Percentiles rank a stretch among this genome's conserved stretches.
Evolutionary conservation across 2,888 invertebrate genomes (phyloP).

Genomic region (Eupeodes latifasciatus): DNA sequence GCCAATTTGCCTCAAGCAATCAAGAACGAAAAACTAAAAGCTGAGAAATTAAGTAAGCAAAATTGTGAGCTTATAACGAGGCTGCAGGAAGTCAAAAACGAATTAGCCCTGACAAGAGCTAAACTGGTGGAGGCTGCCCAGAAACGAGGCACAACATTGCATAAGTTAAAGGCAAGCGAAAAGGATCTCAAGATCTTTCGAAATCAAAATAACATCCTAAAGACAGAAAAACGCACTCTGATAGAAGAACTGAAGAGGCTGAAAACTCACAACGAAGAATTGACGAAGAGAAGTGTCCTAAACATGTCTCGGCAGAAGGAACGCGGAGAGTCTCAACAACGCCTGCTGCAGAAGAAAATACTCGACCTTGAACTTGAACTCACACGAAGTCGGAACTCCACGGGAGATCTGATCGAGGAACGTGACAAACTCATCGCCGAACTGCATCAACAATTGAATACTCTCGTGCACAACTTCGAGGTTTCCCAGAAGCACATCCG

Average conservation of each 20-base stretch:
- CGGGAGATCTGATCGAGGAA: slow-evolving; percentile 81
- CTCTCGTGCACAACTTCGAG: slow-evolving; percentile 82
- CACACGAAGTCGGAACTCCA: slow-evolving; percentile 82
- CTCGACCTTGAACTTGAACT: slow-evolving; percentile 82
- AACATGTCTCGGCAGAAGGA: slow-evolving; percentile 82
- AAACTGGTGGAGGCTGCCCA: slow-evolving; percentile 81
- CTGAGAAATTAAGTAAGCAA: slow-evolving; percentile 80
- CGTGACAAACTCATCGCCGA: slow-evolving; percentile 82
- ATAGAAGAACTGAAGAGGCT: slow-evolving; percentile 79
- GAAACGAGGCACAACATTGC: slow-evolving; percentile 79
- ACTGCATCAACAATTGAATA: slow-evolving; percentile 82
- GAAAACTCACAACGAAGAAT: slow-evolving; percentile 79
- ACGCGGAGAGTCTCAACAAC: slow-evolving; percentile 81
- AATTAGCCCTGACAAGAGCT: slow-evolving; percentile 78
- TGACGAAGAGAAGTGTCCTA: slow-evolving; percentile 80
- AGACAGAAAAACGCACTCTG: slow-evolving; percentile 81
- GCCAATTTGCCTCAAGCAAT: slow-evolving; percentile 81
- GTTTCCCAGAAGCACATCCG: slow-evolving; percentile 83
- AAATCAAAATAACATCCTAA: slow-evolving; percentile 80
- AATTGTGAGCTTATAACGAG: slow-evolving; percentile 80
- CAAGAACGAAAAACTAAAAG: slow-evolving; percentile 81
- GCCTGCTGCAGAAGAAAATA: slow-evolving; percentile 81
- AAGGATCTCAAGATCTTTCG: slow-evolving; percentile 82
- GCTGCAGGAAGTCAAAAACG: slow-evolving; percentile 79
- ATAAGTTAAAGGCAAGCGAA: slow-evolving; percentile 80